Percentiles rank a stretch among this genome's conserved stretches.
These are phyloP conservation scores for Spisula subtruncata DNA, from an alignment of 2,888 invertebrate species.

Conservation along the genomic window DNA sequence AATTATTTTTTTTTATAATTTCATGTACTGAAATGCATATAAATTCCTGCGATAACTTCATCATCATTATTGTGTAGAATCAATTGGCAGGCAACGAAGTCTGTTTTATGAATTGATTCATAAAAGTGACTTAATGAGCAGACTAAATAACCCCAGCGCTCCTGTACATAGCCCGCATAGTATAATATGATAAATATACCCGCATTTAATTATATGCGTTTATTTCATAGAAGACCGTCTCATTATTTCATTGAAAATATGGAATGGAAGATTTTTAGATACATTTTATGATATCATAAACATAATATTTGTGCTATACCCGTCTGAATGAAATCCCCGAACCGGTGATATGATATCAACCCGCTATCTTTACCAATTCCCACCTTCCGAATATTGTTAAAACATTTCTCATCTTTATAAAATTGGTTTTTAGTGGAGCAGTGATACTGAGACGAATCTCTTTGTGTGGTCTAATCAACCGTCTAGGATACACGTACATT, in stretches of 20 bases:
- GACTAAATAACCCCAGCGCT: background rate
- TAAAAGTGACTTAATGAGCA: background rate
- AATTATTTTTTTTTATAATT: background rate
- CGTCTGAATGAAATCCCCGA: slow-evolving; percentile 48
- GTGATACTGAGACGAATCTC: slow-evolving; percentile 30
- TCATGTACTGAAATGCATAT: background rate
- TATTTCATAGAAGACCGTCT: slow-evolving; percentile 16
- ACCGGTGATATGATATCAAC: slow-evolving; percentile 36
- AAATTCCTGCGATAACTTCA: background rate
- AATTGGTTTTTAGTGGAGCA: slow-evolving; percentile 50
- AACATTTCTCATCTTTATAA: slow-evolving; percentile 50
- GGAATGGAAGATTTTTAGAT: slow-evolving; percentile 35
- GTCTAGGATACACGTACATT: background rate
- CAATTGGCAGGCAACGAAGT: background rate
- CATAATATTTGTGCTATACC: background rate
- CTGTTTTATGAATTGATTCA: slow-evolving; percentile 17
- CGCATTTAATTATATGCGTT: slow-evolving; percentile 30
- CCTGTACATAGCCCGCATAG: background rate
- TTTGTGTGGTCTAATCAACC: slow-evolving; percentile 39
- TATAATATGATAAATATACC: background rate
- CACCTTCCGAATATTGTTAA: slow-evolving; percentile 33
- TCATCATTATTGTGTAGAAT: background rate
- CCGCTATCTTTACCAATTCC: slow-evolving; percentile 40
- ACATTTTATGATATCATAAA: slow-evolving; percentile 60
- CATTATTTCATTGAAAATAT: slow-evolving; percentile 36